Percentiles rank a stretch among this genome's conserved stretches.
These are phyloP conservation scores for Dipodomys stephensi DNA, from an alignment of 2,113 vertebrate genomes.

Conservation along the genomic window DNA sequence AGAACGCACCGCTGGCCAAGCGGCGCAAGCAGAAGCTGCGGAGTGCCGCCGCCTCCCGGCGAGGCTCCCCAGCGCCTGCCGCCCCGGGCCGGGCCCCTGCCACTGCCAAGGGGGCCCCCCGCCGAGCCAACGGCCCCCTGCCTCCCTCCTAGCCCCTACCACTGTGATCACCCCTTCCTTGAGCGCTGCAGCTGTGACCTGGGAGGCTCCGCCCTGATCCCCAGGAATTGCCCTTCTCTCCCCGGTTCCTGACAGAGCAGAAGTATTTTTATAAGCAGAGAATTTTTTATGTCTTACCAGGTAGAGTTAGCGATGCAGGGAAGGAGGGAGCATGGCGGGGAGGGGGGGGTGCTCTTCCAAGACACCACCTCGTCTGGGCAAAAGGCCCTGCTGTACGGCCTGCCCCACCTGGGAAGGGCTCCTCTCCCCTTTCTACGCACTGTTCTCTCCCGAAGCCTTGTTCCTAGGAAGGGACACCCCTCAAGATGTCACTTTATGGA, in stretches of 20 bases:
- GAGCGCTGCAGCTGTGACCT: neutral
- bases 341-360: neutral
- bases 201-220: neutral
- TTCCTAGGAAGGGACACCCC: neutral
- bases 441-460: neutral
- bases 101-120: constrained; percentile 44
- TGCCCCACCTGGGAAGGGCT: neutral
- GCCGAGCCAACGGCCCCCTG: constrained; percentile 74
- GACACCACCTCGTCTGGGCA: neutral
- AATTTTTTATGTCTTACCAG: constrained; percentile 79
- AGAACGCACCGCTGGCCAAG: constrained; percentile 94
- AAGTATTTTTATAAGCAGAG: constrained; percentile 84
- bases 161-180: neutral
- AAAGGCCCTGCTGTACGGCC: neutral
- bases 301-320: constrained; percentile 71
- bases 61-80: constrained; percentile 84
- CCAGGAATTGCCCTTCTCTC: neutral
- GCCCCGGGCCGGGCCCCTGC: constrained; percentile 59
- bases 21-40: constrained; percentile 94
- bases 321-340: constrained; percentile 4
- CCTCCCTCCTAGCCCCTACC: constrained; percentile 65
- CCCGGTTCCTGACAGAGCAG: constrained; percentile 72
- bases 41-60: constrained; percentile 91
- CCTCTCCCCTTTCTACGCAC: constrained; percentile 26
- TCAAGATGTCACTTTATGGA: constrained; percentile 79